phyloP scores from a whole-genome alignment of 2,797 vertebrate genomes.

The Pogonophryne albipinna region DNA sequence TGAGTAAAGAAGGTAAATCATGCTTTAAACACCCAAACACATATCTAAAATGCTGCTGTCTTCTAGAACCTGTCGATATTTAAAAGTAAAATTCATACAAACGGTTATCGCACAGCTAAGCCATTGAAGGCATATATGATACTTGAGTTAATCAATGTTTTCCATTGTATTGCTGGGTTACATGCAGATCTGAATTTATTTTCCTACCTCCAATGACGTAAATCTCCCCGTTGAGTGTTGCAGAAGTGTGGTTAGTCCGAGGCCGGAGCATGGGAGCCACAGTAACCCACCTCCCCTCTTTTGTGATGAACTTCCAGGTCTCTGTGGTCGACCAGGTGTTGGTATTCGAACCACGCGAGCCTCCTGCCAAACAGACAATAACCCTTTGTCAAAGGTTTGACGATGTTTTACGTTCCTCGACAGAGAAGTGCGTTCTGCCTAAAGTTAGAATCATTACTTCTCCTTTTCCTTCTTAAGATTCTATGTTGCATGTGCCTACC shows the following conservation, averaged over 20 bases:
- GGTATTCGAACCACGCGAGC: slow-evolving; percentile 92
- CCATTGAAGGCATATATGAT: slow-evolving; percentile 25
- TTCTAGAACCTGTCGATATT: background rate
- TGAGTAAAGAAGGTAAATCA: background rate
- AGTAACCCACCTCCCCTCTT: slow-evolving; percentile 89
- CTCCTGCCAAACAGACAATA: slow-evolving; percentile 83
- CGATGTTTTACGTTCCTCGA: slow-evolving; percentile 41
- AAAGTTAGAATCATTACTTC: background rate
- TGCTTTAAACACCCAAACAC: background rate
- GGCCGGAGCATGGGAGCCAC: slow-evolving; percentile 94
- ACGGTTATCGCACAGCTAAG: background rate
- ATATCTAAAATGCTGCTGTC: background rate
- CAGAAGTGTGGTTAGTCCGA: slow-evolving; percentile 94
- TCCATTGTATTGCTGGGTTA: slow-evolving; percentile 48
- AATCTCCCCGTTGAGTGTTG: slow-evolving; percentile 94
- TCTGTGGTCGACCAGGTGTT: slow-evolving; percentile 97
- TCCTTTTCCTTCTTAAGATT: background rate
- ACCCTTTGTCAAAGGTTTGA: slow-evolving; percentile 40
- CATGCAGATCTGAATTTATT: slow-evolving; percentile 54
- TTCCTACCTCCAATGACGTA: slow-evolving; percentile 94
- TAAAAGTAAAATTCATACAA: slow-evolving; percentile 15
- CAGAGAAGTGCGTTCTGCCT: slow-evolving; percentile 16
- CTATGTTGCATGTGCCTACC: slow-evolving; percentile 80
- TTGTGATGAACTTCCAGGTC: slow-evolving; percentile 93
- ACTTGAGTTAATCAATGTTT: slow-evolving; percentile 38